phyloP scores from a whole-genome alignment of 2,888 invertebrate genomes.

The Hypselothyrea guttata region DNA sequence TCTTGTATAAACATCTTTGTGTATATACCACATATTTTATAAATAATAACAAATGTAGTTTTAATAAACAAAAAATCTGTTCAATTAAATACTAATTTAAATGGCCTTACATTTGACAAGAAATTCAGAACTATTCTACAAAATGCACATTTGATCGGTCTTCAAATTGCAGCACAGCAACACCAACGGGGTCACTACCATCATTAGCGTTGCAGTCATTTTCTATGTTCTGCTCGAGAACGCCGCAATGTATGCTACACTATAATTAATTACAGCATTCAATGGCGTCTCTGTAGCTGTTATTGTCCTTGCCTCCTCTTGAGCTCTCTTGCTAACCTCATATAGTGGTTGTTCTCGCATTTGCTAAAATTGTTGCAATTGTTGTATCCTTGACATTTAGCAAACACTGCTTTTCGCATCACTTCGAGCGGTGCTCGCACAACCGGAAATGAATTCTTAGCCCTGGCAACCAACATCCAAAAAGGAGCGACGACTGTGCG shows the following conservation, averaged over 20 bases:
- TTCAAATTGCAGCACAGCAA: no score
- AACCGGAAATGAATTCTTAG: slow-evolving; percentile 40
- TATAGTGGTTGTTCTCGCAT: not conserved
- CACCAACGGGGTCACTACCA: no score
- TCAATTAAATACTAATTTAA: no score
- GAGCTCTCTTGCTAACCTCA: slow-evolving; percentile 4
- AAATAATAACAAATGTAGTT: no score
- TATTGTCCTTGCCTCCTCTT: slow-evolving; percentile 34
- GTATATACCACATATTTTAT: no score
- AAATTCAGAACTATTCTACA: no score
- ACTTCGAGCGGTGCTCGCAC: slow-evolving; percentile 6
- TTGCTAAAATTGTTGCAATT: slow-evolving; percentile 25
- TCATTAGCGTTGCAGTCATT: slow-evolving; percentile 1
- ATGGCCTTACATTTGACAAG: no score
- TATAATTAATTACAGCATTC: slow-evolving; percentile 65
- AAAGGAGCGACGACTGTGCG: slow-evolving; percentile 19
- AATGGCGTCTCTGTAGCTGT: slow-evolving; percentile 15
- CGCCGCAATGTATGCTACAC: slow-evolving; percentile 62
- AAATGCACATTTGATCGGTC: no score
- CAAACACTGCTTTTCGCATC: slow-evolving; percentile 28
- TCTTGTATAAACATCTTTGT: no score
- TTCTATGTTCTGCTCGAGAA: slow-evolving; percentile 50
- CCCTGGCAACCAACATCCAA: slow-evolving; percentile 7
- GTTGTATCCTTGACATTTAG: slow-evolving; percentile 71
- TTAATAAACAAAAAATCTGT: no score